Evolutionary conservation across 2,797 vertebrate species (phyloP), one percentile per base, ranked within the genome.

Genomic region (Chloroceryle amazona): DNA sequence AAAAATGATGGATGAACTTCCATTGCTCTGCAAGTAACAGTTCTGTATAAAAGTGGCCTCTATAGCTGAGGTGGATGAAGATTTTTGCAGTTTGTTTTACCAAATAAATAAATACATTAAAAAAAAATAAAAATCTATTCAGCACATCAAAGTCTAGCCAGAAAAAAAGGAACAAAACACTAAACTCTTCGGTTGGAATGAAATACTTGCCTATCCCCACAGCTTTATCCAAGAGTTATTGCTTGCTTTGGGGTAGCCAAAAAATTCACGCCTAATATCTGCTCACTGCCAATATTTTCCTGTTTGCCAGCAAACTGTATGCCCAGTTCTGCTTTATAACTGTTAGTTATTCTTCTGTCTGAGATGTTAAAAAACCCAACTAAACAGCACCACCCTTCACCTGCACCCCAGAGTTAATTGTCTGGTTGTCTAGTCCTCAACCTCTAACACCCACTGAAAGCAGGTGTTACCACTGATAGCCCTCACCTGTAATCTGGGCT

Each of bases 231-330:
- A 47, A 52, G 11, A 68, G 57, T 82, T 63, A 35, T 92, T 85
- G 29, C 29, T 83, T 78, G 18, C 16, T 89, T 86, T 44, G 47
- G 57, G 47, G 26, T 47, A 81, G 83, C 41, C 29, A 16, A 46
- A 46, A 93, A 88, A 82, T 76, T 88, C 67, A 26, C 26, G 66
- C 47, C 72, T 72, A 92, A 83, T 20, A 37, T 81, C 31, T 89
- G 57, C 26, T 67, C 28, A 35, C 14, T 81, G 21, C 20, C 29
- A 60, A 41, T 78, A 44, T 84, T 94, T 57, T 65, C 18, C 31
- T 61, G 5, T 39, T 91, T 81, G 51, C 26, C 58, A 67, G 73
- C 17, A 74, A 83, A 67, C 11, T 83, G 3, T 61, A 22, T 70
- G 17, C 39, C 26, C 44, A 28, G 14, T 35, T 86, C 47, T 63